These are phyloP conservation scores for Hypomecis atomaria DNA, from an alignment of 2,888 invertebrate genomes.

Conservation along the genomic window DNA sequence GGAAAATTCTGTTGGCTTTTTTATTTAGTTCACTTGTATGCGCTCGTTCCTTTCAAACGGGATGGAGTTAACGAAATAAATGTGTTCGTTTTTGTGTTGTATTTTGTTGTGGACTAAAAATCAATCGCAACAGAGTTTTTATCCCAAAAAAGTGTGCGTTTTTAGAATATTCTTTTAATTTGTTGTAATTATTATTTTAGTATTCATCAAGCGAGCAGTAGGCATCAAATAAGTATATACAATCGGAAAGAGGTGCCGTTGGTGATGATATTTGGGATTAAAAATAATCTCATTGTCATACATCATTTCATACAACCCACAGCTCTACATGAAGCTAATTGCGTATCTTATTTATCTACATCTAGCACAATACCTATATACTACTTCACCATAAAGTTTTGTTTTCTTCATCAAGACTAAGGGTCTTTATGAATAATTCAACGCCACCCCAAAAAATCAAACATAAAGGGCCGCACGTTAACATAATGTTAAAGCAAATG, in stretches of 20 bases:
- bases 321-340: too few species aligned
- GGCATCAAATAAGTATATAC: too few species aligned
- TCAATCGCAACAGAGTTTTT: neutral
- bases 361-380: neutral
- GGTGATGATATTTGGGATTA: too few species aligned
- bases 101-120: neutral
- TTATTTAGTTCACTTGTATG: slow-evolving; percentile 42
- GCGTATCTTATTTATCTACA: neutral
- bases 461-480: slow-evolving; percentile 69
- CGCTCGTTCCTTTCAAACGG: slow-evolving; percentile 38
- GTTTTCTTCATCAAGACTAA: slow-evolving; percentile 3
- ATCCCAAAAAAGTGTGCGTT: neutral
- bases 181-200: too few species aligned
- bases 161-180: too few species aligned
- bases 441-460: slow-evolving; percentile 47
- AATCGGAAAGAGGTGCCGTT: too few species aligned
- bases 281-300: too few species aligned
- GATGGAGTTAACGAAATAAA: slow-evolving; percentile 34
- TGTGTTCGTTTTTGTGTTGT: slow-evolving; percentile 29
- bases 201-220: too few species aligned
- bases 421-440: slow-evolving; percentile 33
- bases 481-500: slow-evolving; percentile 75
- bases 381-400: slow-evolving; percentile 1
- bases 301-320: too few species aligned
- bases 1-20: slow-evolving; percentile 56